These are phyloP conservation scores for Atta colombica DNA, from an alignment of 1,140 invertebrate species.

Conservation along the genomic window DNA sequence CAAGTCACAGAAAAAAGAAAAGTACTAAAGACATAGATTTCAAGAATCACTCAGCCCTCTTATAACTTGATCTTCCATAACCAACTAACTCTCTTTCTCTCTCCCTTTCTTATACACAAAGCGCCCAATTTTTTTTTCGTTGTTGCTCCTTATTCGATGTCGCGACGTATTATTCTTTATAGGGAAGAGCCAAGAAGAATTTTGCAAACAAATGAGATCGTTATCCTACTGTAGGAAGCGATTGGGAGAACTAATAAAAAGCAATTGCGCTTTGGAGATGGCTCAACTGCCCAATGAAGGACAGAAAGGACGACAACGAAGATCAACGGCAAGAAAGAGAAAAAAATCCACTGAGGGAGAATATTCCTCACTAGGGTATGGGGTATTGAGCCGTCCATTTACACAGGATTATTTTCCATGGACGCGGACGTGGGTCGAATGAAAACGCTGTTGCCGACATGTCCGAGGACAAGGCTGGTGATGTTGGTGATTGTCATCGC, in stretches of 20 bases:
- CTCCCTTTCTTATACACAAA: not conserved
- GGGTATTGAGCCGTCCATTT: slow-evolving; percentile 47
- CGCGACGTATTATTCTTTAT: not conserved
- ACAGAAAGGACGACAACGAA: not conserved
- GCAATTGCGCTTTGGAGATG: not conserved
- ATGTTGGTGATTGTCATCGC: slow-evolving; percentile 24
- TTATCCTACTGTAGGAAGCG: slow-evolving; percentile 69
- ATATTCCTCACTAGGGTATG: not conserved
- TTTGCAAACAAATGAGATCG: slow-evolving; percentile 74
- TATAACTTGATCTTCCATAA: not conserved
- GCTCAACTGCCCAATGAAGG: slow-evolving; percentile 11
- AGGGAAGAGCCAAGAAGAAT: slow-evolving; percentile 13
- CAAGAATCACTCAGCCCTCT: slow-evolving; percentile 18
- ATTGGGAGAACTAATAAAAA: slow-evolving; percentile 52
- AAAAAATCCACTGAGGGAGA: slow-evolving; percentile 16
- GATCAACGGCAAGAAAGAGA: slow-evolving; percentile 25
- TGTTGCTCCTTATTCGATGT: not conserved
- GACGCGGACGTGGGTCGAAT: slow-evolving; percentile 57
- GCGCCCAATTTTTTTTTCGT: slow-evolving; percentile 32
- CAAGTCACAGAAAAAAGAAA: slow-evolving; percentile 21
- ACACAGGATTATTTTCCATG: slow-evolving; percentile 67
- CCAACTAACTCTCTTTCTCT: slow-evolving; percentile 4
- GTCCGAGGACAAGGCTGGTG: not conserved
- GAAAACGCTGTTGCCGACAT: slow-evolving; percentile 37
- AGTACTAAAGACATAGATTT: slow-evolving; percentile 38